phyloP scores from a whole-genome alignment of 1,140 invertebrate species.

The Piezodorus guildinii region DNA sequence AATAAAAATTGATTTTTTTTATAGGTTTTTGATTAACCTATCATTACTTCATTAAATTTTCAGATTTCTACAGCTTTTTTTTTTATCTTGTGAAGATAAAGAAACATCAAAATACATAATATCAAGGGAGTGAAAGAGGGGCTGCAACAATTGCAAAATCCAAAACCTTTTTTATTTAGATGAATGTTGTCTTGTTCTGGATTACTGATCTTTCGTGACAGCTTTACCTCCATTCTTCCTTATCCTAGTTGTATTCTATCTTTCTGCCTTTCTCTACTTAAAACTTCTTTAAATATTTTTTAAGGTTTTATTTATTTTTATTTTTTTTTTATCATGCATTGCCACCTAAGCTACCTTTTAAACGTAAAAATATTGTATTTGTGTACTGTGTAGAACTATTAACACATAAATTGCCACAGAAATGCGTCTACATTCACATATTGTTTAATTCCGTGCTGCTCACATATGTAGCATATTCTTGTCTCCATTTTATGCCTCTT shows the following conservation, averaged over 20 bases:
- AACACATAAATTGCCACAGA: constrained; percentile 10
- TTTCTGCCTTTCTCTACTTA: constrained; percentile 25
- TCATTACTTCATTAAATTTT: constrained; percentile 18
- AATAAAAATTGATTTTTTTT: constrained; percentile 18
- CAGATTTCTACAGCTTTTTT: constrained; percentile 18
- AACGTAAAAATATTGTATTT: constrained; percentile 1
- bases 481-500: constrained; percentile 11
- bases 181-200: constrained; percentile 21
- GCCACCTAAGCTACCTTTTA: constrained; percentile 14
- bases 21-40: constrained; percentile 33
- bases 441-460: constrained; percentile 7
- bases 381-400: constrained; percentile 18
- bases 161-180: constrained; percentile 16
- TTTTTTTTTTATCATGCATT: constrained; percentile 16
- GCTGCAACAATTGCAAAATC: constrained; percentile 31
- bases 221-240: constrained; percentile 22
- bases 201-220: constrained; percentile 21
- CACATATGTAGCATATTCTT: constrained; percentile 15
- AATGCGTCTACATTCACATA: constrained; percentile 17
- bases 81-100: background rate
- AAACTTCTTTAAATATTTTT: constrained; percentile 18
- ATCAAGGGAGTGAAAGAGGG: constrained; percentile 25
- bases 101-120: background rate
- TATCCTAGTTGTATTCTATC: constrained; percentile 27
- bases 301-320: constrained; percentile 17